Evolutionary conservation across 2,888 invertebrate species (phyloP), one percentile per base, ranked within the genome.

Genomic region (Acleris holmiana): DNA sequence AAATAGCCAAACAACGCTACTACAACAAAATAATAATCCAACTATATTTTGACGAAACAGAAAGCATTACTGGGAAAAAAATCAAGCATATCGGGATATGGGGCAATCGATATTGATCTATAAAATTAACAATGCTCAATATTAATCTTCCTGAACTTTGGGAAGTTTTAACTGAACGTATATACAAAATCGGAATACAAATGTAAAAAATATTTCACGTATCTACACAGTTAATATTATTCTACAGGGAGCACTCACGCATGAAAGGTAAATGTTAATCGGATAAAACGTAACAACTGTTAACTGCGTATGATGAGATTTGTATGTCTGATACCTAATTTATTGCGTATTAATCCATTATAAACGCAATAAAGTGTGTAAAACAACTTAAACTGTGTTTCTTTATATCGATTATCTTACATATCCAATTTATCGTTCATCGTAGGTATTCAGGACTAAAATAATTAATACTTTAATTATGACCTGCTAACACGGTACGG

Each of bases 271-370:
- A 88, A 88, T 89, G 89, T 86, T 88, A 77, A 70, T 76, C 79
- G 80, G 75, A 74, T 73, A 74, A 72, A 79, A 83, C 62, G 74
- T 78, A 87, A 86, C 85, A 88, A 86, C 86, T 84, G 88, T 89
- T 65, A 60, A 65, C 88, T 85, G 86, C 92, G 91, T 91, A 91
- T 91, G 91, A 91, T 89, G 90, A 90, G 90, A 85, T 84, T 84
- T 82, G 78, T 85, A 78, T 59, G 53, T 35, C 35, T 25, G 21
- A 64, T 49, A 55, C 29, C 58, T 50, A 49, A 49, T 44, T 44
- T 15, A 55, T 53, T 53, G 44, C 44, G 44, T 44, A 44, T 44
- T 15, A 41, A 15, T 44, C 15, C 15, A 44, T n/a, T 15, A 44
- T 21, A 46, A 49, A 44, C 25, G 18, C 25, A 40, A 59, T 60